Conservation (phyloP, 2,888 invertebrate genomes). For the Volucella inflata region DNA sequence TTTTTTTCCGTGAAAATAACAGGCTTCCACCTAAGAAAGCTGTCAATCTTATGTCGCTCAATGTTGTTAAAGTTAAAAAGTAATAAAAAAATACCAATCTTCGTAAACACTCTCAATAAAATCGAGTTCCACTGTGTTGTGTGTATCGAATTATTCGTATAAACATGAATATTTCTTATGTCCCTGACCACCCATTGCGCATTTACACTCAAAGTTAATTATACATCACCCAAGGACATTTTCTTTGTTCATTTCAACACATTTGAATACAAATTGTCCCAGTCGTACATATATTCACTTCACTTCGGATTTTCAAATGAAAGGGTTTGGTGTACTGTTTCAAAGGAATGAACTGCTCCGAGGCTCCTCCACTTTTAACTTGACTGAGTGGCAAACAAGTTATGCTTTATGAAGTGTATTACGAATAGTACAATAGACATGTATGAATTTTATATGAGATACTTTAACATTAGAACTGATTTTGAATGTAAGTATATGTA, state of each 20-base stretch:
- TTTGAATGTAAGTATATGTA: constrained; percentile 10
- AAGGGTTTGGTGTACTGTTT: background rate
- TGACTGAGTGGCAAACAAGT: constrained; percentile 44
- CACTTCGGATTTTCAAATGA: constrained; percentile 32
- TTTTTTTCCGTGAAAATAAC: background rate
- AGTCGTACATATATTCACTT: background rate
- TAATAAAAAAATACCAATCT: constrained; percentile 29
- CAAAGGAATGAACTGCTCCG: background rate
- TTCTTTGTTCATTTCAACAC: constrained; percentile 34
- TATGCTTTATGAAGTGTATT: constrained; percentile 40
- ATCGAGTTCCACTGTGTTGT: constrained; percentile 15
- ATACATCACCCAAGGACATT: constrained; percentile 60
- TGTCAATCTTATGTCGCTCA: constrained; percentile 58
- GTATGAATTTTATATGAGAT: constrained; percentile 37
- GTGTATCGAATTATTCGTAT: constrained; percentile 33
- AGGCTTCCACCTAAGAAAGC: constrained; percentile 40
- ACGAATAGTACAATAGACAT: constrained; percentile 31
- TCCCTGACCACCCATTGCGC: constrained; percentile 9
- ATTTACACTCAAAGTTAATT: constrained; percentile 62
- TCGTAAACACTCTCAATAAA: constrained; percentile 19
- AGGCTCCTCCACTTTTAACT: constrained; percentile 30
- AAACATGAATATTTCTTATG: constrained; percentile 50
- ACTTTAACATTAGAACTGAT: constrained; percentile 51
- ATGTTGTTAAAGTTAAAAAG: constrained; percentile 44
- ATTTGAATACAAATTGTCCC: background rate